Evolutionary conservation across 1,140 invertebrate species (phyloP), one percentile per base, ranked within the genome.

Genomic region (Procambarus clarkii): DNA sequence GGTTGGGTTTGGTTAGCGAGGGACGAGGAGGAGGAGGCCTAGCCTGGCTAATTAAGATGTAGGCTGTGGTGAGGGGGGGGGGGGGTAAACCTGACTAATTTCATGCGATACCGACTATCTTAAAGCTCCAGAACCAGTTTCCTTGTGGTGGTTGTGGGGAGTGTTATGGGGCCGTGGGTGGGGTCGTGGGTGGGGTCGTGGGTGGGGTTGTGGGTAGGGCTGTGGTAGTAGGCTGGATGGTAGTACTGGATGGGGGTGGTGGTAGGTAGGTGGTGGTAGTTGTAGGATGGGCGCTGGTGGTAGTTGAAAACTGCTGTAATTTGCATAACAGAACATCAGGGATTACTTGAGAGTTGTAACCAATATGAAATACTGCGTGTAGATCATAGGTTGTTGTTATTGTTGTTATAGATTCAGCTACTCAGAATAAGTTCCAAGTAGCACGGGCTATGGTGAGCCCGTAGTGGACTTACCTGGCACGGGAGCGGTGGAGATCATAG

Each of bases 1-100:
- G 76, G 76, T 24, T 9, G 13, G 54, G 54, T 9, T 7, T 7
- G 54, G 54, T 58, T 7, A 58, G 54, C 7, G 54, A 13, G 0
- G 54, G 54, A 58, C 7, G 54, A 58, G 54, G 54, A 13, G 13
- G 13, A 13, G 54, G 24, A 44, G 60, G 44, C 21, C 58, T 11
- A 50, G 54, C 15, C 77, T 44, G 45, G 44, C 77, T 88, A 88
- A 88, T 88, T 88, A 88, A 88, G 86, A 88, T 88, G 82, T 69
- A 54, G 60, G 21, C 60, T 45, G 4, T n/a, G n/a, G n/a, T n/a
- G n/a, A n/a, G n/a, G n/a, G n/a, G 21, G 78, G 81, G 81, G 48
- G 24, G 78, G 69, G 78, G 78, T 50, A 78, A 88, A 64, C 44
- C 48, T 69, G 86, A 88, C 86, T 88, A 88, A 88, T 88, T 74